Conservation (phyloP, 2,888 invertebrate species). For the Auanema freiburgensis region DNA sequence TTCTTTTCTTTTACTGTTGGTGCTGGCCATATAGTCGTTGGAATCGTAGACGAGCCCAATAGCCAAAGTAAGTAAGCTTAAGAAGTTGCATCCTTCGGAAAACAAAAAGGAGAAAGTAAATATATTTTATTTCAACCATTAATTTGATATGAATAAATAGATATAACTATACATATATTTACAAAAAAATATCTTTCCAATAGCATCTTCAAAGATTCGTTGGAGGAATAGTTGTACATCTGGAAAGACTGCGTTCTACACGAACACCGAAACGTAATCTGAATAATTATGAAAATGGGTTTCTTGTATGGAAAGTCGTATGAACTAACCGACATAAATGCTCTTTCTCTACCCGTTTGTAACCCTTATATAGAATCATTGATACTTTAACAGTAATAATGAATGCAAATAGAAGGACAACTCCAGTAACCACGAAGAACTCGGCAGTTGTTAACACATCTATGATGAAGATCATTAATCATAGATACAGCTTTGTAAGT, state of each 20-base stretch:
- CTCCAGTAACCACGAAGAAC: slow-evolving; percentile 35
- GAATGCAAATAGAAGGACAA: slow-evolving; percentile 27
- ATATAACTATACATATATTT: too few relatives aligned
- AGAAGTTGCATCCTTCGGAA: too few relatives aligned
- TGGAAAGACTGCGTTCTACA: slow-evolving; percentile 15
- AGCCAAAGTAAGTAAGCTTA: too few relatives aligned
- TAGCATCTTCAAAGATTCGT: slow-evolving; percentile 11
- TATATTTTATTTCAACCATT: too few relatives aligned
- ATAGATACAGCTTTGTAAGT: background rate
- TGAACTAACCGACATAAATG: slow-evolving; percentile 15
- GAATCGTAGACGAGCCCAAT: slow-evolving; percentile 3
- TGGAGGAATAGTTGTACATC: slow-evolving; percentile 17
- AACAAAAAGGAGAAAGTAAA: too few relatives aligned
- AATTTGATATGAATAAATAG: too few relatives aligned
- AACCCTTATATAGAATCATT: slow-evolving; percentile 34
- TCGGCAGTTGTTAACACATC: slow-evolving; percentile 31
- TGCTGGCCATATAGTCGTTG: slow-evolving; percentile 14
- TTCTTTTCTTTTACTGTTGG: slow-evolving; percentile 18
- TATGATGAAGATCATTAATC: slow-evolving; percentile 18
- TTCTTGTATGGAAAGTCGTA: background rate
- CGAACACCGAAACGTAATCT: slow-evolving; percentile 13
- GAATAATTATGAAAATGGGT: background rate
- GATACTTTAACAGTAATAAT: slow-evolving; percentile 30
- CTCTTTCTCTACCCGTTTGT: slow-evolving; percentile 15
- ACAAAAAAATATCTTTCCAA: too few relatives aligned